Evolutionary conservation across 2,113 vertebrate species (phyloP), one percentile per base, ranked within the genome.

Genomic region (Pachypanchax playfairii): DNA sequence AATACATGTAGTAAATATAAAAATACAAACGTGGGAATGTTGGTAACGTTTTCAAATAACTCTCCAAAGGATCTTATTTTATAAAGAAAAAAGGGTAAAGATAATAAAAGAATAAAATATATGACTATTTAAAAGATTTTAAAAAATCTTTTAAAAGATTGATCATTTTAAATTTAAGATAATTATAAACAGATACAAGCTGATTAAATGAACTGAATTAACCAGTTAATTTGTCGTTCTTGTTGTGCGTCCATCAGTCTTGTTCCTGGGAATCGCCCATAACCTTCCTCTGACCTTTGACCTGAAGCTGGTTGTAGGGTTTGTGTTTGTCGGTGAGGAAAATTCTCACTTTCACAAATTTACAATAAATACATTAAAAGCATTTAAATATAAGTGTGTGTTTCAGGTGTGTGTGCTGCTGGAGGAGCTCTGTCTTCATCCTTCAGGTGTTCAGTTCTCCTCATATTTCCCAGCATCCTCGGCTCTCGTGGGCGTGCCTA

Each of bases 391-490:
- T 3, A 46, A 31, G 33, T 36, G 61, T 57, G 26, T 61, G 38
- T 69, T 65, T 17, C 82, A 98, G 96, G 75, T 43, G 13, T 91
- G 41, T 93, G 90, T 4, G 73, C 84, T 0, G 2, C 93, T 6
- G 91, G 93, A 8, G 94, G 93, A 81, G 91, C 89, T 0, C 79
- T 60, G 0, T 96, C 93, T 0, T 88, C 93, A 2, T 82, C 82
- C 10, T 92, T 92, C 39, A 94, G 96, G 38, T 98, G 95, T 1
- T 84, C 92, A 12, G 84, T 87, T 55, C 84, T 97, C 56, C 75
- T 98, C 18, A 36, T 94, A 15, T 44, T 89, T n/a, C 96, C 95
- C 71, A 94, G 92, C 77, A 85, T 96, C 78, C 75, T 96, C 31
- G 93, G 95, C 52, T 94, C 92, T 56, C 92, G 93, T 0, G 95